Base-by-base conservation (phyloP, 64 coral and sea anemone genomes). In the Montipora foliosa region DNA sequence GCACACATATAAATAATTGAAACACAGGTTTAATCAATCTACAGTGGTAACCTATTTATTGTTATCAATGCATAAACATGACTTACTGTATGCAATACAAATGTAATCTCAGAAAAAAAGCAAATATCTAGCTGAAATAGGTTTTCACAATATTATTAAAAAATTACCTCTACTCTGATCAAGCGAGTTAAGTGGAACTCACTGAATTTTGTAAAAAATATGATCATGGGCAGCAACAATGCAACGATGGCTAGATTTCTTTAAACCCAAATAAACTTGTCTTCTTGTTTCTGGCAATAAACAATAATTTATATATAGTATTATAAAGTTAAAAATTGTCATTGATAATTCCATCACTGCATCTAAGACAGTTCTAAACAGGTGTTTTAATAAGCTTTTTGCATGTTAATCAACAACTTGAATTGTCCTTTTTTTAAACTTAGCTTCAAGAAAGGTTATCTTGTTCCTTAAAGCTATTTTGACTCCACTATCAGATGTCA, bases 381-480 rank as follows among this genome's bases (percentile, higher is more conserved):
- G 77, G 77, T 79, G 77, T 79, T 13, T 49, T 50, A 79, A 53
- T 12, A 50, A 79, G 77, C 77, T 52, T 50, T 79, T 79, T 79
- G 20, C n/a, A 74, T 4, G 60, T 79, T 79, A 55, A 79, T 50
- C 47, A 47, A 79, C 48, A 53, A 51, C 77, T 47, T 79, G 77
- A 12, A 79, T 47, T 47, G 44, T 79, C 77, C 45, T 88, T 58
- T 74, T 88, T 88, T 67, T 75, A 2, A 13, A 20, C 70, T 75
- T 88, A 55, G 69, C 85, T 53, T 88, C 85, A 88, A 88, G 47
- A 74, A 68, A 76, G 50, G 85, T 88, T 75, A 88, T 88, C 22
- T 76, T 88, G 70, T 88, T 88, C 47, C 85, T 49, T 75, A 88
- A 46, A 4, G 70, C 67, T 57, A 75, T 88, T 20, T 75, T 50